Evolutionary conservation across 2,797 vertebrate genomes (phyloP), one percentile per base, ranked within the genome.

Genomic region (Acestrorhynchus altus): DNA sequence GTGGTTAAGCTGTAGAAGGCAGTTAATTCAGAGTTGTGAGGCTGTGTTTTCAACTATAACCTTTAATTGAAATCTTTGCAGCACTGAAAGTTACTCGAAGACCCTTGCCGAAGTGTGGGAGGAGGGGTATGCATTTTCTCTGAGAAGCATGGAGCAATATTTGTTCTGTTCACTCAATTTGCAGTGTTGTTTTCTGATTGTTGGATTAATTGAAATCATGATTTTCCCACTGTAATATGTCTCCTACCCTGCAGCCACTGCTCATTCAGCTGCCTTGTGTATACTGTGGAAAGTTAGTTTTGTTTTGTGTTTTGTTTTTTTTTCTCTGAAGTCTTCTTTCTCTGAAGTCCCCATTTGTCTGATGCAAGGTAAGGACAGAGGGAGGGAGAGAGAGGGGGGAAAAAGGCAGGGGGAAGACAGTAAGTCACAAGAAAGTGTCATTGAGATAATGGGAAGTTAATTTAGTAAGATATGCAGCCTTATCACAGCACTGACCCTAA

Each of bases 381-480:
- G 26, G 22, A 2, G 71, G 81, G 72, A 63, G 56, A 6, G 52
- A 49, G 49, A 78, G 64, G 56, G 4, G 52, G 44, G 49, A 78
- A 60, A 46, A 1, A 13, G 13, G 13, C 13, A 16, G 42, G 77
- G 26, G 22, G 15, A 44, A n/a, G 24, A 40, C 15, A 18, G 28
- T 7, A 16, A 76, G 81, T 76, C 84, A 86, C 47, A 8, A 44
- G 75, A 75, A 71, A 85, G 83, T 87, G 86, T 82, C 79, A 63
- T 60, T 87, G 87, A 90, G 92, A 92, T 92, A 88, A 91, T 87
- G 88, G 90, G 91, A 90, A 91, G 88, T 90, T 88, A 73, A 88
- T 90, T 87, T 85, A 64, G 79, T 81, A 57, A 75, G 82, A 87
- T 87, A 79, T 79, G 68, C 54, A 66, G 82, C 67, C 73, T 91